Conservation (phyloP, 2,888 invertebrate genomes). For the Drosophila algonquin region DNA sequence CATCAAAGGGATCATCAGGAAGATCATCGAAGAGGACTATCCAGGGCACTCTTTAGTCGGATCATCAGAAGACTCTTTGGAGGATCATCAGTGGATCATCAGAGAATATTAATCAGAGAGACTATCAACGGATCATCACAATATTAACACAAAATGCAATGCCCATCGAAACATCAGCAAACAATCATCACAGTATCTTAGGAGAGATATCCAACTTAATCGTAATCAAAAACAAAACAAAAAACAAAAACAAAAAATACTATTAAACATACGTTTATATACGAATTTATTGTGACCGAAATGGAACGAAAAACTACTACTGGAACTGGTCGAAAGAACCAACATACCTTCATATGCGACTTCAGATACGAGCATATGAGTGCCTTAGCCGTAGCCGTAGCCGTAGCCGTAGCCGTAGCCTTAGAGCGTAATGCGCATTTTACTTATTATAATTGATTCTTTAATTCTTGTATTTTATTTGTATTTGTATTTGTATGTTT, state of each 20-base stretch:
- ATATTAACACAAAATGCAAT: neutral
- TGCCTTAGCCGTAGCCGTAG: neutral
- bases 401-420: constrained; percentile 1
- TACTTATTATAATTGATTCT: constrained; percentile 28
- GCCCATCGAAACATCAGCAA: neutral
- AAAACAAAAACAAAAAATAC: neutral
- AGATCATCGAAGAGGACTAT: neutral
- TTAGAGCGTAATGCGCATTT: constrained; percentile 44
- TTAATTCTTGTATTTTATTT: constrained; percentile 1
- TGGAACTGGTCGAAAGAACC: neutral
- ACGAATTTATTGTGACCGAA: constrained; percentile 25
- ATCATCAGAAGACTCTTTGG: too few species aligned
- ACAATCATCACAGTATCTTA: neutral
- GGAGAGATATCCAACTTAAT: neutral
- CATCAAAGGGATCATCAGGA: constrained; percentile 2
- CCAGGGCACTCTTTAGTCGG: too few species aligned
- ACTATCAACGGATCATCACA: neutral
- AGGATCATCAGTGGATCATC: neutral
- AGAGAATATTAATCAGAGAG: neutral
- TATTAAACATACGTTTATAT: constrained; percentile 5
- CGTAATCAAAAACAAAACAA: neutral
- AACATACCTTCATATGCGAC: neutral
- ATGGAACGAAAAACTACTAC: neutral
- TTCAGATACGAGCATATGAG: constrained; percentile 5
- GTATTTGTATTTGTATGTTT: constrained; percentile 3